These are phyloP conservation scores for Cyclopterus lumpus DNA, from an alignment of 2,797 vertebrate genomes.

Conservation along the genomic window DNA sequence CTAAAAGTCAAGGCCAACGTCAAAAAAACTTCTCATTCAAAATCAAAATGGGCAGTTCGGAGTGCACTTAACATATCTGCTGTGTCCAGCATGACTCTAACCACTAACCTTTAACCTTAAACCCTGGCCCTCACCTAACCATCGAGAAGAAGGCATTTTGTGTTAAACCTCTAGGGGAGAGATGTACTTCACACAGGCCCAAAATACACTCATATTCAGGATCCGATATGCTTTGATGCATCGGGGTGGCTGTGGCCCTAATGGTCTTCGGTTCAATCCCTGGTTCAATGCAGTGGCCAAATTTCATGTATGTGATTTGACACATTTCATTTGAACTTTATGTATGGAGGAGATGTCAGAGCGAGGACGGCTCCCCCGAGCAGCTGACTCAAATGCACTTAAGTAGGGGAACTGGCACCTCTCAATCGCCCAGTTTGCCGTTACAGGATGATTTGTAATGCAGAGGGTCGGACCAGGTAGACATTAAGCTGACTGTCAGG, in stretches of 20 bases:
- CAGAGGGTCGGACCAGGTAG: not conserved
- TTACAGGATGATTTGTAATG: slow-evolving; percentile 6
- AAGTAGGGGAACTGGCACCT: not conserved
- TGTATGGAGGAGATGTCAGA: not conserved
- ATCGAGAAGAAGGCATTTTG: not conserved
- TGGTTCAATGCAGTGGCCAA: too few species aligned
- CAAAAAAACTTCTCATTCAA: not conserved
- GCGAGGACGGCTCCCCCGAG: not conserved
- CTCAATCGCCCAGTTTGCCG: not conserved
- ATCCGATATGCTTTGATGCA: not conserved
- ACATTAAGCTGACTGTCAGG: not conserved
- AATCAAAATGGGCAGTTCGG: not conserved
- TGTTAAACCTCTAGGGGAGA: not conserved
- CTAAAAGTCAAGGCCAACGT: slow-evolving; percentile 11
- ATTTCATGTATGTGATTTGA: too few species aligned
- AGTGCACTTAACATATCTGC: not conserved
- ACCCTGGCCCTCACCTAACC: not conserved
- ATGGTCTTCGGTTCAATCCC: too few species aligned
- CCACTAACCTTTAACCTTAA: not conserved
- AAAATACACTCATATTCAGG: not conserved
- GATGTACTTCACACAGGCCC: not conserved
- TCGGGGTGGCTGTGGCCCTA: too few species aligned
- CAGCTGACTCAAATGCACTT: not conserved
- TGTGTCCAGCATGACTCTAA: not conserved
- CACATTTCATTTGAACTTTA: too few species aligned